Conservation (phyloP, 2,797 vertebrate genomes). For the Brachymystax lenok region DNA sequence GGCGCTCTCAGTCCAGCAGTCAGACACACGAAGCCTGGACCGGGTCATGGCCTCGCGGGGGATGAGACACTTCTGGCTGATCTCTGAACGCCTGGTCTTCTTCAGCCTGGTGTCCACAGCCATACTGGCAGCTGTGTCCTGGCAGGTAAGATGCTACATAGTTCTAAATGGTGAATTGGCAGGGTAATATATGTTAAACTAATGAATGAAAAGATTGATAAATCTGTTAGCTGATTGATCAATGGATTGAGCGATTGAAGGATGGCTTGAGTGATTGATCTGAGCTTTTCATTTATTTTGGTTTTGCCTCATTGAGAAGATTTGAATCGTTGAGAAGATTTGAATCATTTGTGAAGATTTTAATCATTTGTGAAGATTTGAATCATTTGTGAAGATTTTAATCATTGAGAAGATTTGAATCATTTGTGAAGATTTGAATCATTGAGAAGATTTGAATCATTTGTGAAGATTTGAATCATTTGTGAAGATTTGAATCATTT, state of each 20-base stretch:
- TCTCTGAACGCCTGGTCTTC: constrained; percentile 93
- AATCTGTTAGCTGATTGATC: neutral
- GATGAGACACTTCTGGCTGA: constrained; percentile 97
- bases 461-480: too few relatives aligned
- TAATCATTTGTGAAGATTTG: too few relatives aligned
- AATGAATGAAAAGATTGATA: neutral
- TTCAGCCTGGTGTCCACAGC: constrained; percentile 89
- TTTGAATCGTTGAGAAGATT: neutral
- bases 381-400: too few relatives aligned
- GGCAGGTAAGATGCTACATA: constrained; percentile 86
- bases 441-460: too few relatives aligned
- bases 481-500: too few relatives aligned
- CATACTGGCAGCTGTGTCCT: constrained; percentile 90
- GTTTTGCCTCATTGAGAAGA: too few relatives aligned
- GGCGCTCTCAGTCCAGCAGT: constrained; percentile 81
- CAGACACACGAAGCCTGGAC: constrained; percentile 85
- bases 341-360: too few relatives aligned
- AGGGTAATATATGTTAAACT: neutral
- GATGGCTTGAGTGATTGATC: neutral
- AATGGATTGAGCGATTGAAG: neutral
- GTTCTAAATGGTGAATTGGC: neutral
- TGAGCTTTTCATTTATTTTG: neutral
- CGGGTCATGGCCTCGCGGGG: constrained; percentile 97
- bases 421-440: too few relatives aligned
- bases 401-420: too few relatives aligned